Evolutionary conservation across 2,113 vertebrate genomes (phyloP).

Genomic region (Gavia stellata): DNA sequence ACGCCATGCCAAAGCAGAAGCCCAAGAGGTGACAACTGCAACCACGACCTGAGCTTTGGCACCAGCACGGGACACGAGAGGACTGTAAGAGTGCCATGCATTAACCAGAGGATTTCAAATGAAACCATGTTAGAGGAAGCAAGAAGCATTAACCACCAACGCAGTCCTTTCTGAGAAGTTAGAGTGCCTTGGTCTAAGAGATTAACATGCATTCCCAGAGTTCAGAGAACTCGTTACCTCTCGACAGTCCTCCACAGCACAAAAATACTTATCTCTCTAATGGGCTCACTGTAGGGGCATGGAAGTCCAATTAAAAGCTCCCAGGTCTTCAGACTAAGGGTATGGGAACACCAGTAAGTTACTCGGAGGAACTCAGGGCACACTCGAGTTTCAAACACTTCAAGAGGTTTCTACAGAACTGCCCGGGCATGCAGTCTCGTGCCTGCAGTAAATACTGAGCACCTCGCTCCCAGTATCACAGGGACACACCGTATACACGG

Average conservation of each 20-base stretch:
- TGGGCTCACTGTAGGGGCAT: not conserved
- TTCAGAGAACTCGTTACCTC: not conserved
- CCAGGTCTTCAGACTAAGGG: not conserved
- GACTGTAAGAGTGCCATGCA: not conserved
- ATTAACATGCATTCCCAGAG: not conserved
- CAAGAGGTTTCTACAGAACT: not conserved
- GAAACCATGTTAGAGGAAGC: not conserved
- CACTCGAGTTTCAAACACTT: not conserved
- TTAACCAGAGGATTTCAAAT: not conserved
- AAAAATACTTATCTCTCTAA: not conserved
- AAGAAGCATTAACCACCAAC: not conserved
- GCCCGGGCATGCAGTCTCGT: accelerated
- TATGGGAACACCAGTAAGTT: not conserved
- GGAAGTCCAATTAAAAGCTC: not conserved
- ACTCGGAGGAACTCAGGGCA: not conserved
- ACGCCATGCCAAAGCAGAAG: not conserved
- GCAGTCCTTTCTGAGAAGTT: not conserved
- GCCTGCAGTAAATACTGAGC: not conserved
- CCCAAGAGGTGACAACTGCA: not conserved
- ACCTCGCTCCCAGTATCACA: not conserved
- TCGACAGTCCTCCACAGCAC: not conserved
- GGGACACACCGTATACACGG: not conserved
- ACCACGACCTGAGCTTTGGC: not conserved
- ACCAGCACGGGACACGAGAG: not conserved
- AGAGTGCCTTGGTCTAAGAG: not conserved